Evolutionary conservation across 2,888 invertebrate species (phyloP), one percentile per base, ranked within the genome.

Genomic region (Digitonthophagus gazella): DNA sequence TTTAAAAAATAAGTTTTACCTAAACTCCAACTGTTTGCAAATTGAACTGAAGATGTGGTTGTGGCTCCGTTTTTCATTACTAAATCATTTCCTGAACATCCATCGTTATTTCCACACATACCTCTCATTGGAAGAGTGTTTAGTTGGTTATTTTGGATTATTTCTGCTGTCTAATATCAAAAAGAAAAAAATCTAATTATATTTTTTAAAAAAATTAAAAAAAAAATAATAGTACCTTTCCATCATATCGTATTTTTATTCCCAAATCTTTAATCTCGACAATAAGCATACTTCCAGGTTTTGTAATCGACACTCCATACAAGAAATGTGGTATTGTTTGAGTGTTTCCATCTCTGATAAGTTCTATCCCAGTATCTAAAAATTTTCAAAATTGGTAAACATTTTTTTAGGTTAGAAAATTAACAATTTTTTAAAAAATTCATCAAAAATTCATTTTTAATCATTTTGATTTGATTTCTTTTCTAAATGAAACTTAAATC

Each of bases 1-100:
- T 8, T 44, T 5, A 5, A 44, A 6, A 44, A 44, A 44, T 8
- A 44, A 44, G 11, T 44, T 11, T 44, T 61, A 61, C 61, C 61
- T 61, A 19, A 6, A 19, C 61, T 61, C 61, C 61, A 61, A 18
- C 61, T 61, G 18, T 61, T 19, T 18, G 61, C 61, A 61, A 61
- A 61, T 19, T 61, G n/a, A 18, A 61, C 3, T 16, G 0, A 14
- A 61, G 2, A 3, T 16, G 4, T n/a, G n/a, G 61, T 18, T n/a
- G 8, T 61, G n/a, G n/a, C 18, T 4, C 61, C 61, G 8, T 18
- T 19, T 18, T 1, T 16, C 18, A 61, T 16, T 6, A 61, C 61
- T 19, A 61, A 18, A 61, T 61, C 61, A 18, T 19, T 19, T 16
- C n/a, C 61, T n/a, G 3, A 8, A 8, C 61, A 61, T 11, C 61